Evolutionary conservation across 2,797 vertebrate species (phyloP).

Genomic region (Urosaurus nigricauda): DNA sequence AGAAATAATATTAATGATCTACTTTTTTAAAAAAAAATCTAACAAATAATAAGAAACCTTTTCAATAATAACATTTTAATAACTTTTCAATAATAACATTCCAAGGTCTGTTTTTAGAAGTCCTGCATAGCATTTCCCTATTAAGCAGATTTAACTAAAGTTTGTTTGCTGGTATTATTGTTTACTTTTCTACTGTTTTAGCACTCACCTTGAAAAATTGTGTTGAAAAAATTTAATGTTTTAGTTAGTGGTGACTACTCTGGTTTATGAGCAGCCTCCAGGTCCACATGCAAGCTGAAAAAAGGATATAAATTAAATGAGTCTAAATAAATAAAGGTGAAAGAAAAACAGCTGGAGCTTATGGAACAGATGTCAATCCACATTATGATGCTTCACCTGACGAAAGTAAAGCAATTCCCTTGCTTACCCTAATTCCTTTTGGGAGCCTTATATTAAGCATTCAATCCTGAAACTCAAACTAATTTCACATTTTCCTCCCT

Average conservation of each 20-base stretch:
- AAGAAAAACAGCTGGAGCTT: slow-evolving; percentile 27
- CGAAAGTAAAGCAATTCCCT: slow-evolving; percentile 4
- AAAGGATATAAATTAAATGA: neutral
- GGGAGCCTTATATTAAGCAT: slow-evolving; percentile 3
- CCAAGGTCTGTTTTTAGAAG: too few relatives aligned
- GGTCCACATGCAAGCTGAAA: neutral
- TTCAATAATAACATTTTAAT: too few relatives aligned
- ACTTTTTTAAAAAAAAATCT: neutral
- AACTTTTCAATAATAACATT: too few relatives aligned
- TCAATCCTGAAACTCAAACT: slow-evolving; percentile 26
- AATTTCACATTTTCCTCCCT: slow-evolving; percentile 11
- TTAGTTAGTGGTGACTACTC: neutral
- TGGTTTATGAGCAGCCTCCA: neutral
- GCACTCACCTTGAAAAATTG: neutral
- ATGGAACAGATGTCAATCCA: slow-evolving; percentile 9
- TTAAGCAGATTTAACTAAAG: neutral
- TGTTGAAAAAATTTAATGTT: neutral
- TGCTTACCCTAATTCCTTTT: neutral
- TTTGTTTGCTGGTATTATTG: neutral
- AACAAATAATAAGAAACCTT: neutral
- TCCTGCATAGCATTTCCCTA: neutral
- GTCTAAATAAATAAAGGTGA: slow-evolving; percentile 7
- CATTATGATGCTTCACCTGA: neutral
- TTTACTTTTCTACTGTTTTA: neutral
- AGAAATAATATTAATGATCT: too few relatives aligned